phyloP scores from a whole-genome alignment of 2,113 vertebrate genomes.

The Chaetodon auriga region DNA sequence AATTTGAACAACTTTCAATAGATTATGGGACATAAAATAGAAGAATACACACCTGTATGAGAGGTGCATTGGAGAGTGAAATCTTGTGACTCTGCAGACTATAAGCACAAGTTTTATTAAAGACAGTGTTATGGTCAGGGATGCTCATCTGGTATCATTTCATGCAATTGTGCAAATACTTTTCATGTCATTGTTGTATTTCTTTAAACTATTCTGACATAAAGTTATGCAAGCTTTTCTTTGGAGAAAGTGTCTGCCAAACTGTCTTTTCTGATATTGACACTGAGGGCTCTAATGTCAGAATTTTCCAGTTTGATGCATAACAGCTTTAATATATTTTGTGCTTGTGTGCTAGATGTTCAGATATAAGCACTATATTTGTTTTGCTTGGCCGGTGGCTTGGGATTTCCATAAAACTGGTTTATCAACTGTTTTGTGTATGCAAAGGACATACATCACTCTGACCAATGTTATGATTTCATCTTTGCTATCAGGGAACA shows the following conservation, averaged over 20 bases:
- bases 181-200: not conserved
- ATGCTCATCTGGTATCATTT: not conserved
- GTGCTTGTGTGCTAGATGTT: not conserved
- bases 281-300: no score
- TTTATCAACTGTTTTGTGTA: slow-evolving; percentile 4
- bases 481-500: slow-evolving; percentile 28
- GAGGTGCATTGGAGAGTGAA: no score
- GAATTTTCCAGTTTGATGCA: not conserved
- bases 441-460: not conserved
- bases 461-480: not conserved
- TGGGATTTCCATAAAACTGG: not conserved
- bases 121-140: not conserved
- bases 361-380: not conserved
- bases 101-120: no score
- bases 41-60: no score
- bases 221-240: not conserved
- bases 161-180: not conserved
- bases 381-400: not conserved
- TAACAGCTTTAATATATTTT: not conserved
- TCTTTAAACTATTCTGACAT: not conserved
- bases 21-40: no score
- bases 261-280: no score
- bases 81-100: no score
- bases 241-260: not conserved
- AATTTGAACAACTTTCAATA: no score